phyloP scores from a whole-genome alignment of 2,888 invertebrate species.

The Drosophila antonietae region DNA sequence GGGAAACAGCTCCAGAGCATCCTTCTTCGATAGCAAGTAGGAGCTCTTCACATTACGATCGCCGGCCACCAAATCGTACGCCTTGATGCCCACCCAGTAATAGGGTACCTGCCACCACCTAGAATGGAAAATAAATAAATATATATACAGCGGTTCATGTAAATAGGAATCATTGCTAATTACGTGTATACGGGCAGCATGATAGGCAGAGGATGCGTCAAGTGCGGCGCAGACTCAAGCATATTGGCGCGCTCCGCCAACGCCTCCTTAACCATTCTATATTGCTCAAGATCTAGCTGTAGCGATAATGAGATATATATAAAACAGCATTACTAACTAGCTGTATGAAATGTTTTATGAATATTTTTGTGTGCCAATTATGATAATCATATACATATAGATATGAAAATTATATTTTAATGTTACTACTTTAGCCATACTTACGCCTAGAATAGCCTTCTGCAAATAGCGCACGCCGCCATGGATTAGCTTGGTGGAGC shows the following conservation, averaged over 20 bases:
- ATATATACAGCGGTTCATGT: neutral
- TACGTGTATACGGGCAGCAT: constrained; percentile 99
- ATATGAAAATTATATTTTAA: too few species aligned
- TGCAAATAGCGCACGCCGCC: constrained; percentile 99
- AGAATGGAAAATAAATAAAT: constrained; percentile 58
- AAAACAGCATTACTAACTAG: constrained; percentile 36
- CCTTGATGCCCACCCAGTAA: constrained; percentile 99
- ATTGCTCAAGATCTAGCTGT: constrained; percentile 96
- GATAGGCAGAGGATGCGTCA: constrained; percentile 98
- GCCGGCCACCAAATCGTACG: constrained; percentile 99
- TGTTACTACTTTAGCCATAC: constrained; percentile 26
- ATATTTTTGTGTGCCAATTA: too few species aligned
- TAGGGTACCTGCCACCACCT: constrained; percentile 99
- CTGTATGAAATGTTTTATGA: neutral
- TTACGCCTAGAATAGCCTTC: constrained; percentile 94
- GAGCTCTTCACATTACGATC: constrained; percentile 97
- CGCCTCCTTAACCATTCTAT: constrained; percentile 99
- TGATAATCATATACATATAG: too few species aligned
- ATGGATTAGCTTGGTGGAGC: constrained; percentile 99
- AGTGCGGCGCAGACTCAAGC: constrained; percentile 97
- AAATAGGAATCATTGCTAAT: constrained; percentile 55
- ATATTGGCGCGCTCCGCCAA: constrained; percentile 97
- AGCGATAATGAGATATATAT: constrained; percentile 27
- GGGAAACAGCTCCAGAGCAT: constrained; percentile 98
- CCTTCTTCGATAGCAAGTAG: constrained; percentile 96